These are phyloP conservation scores for Phanerotoma sp. DNA, from an alignment of 2,888 invertebrate genomes.

Conservation along the genomic window DNA sequence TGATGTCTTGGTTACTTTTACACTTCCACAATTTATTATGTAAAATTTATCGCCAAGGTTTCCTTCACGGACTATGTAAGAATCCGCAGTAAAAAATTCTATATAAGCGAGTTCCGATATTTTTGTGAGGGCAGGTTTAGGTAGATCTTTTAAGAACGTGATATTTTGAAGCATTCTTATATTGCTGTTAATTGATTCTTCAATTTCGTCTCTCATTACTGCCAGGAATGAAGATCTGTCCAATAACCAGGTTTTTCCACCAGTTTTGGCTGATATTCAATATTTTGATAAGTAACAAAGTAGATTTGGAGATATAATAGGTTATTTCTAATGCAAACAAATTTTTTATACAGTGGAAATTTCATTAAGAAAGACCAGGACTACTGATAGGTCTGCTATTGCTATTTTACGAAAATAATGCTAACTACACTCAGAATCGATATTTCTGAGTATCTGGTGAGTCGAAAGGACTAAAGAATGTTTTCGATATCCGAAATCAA, in stretches of 20 bases:
- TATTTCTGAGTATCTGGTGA: no score
- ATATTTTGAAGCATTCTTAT: constrained; percentile 78
- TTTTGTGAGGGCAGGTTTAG: constrained; percentile 65
- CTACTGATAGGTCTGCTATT: no score
- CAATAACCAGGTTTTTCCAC: constrained; percentile 84
- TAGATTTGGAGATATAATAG: not conserved
- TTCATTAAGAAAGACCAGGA: no score
- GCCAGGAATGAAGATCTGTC: constrained; percentile 81
- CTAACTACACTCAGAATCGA: no score
- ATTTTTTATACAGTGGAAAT: no score
- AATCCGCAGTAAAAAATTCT: constrained; percentile 78
- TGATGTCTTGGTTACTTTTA: constrained; percentile 66
- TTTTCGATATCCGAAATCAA: no score
- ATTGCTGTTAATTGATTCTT: constrained; percentile 78
- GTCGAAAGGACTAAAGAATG: no score
- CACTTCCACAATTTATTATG: constrained; percentile 80
- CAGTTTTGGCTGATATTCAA: constrained; percentile 64
- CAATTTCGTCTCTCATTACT: constrained; percentile 79
- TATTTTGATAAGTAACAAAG: not conserved
- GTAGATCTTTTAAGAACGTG: constrained; percentile 66
- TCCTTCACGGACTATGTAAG: constrained; percentile 78
- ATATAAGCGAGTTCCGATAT: constrained; percentile 84
- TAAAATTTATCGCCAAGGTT: constrained; percentile 86
- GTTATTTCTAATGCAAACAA: no score
- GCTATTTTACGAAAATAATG: no score